A percentile compares a stretch with the other conserved stretches of the same genome.
Conservation (phyloP, 2,888 invertebrate genomes). For the Steinernema carpocapsae region DNA sequence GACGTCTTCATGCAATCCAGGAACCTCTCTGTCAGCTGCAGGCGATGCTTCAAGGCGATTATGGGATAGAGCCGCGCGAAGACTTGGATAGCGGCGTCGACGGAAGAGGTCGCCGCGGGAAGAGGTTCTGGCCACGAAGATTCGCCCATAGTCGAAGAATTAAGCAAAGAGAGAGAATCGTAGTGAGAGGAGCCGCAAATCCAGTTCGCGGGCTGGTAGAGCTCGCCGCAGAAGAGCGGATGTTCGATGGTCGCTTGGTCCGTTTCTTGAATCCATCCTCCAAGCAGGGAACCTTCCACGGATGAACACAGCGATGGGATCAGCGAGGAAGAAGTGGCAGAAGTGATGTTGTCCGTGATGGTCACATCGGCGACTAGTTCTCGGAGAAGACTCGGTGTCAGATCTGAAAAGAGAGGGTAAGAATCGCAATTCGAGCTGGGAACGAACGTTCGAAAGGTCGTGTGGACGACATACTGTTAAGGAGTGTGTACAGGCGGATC, state of each 20-base stretch:
- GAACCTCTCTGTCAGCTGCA: slow-evolving; percentile 95
- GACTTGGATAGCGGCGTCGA: slow-evolving; percentile 88
- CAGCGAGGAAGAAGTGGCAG: slow-evolving; percentile 84
- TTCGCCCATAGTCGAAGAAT: slow-evolving; percentile 35
- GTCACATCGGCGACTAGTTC: slow-evolving; percentile 93
- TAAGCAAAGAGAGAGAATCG: slow-evolving; percentile 31
- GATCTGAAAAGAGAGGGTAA: slow-evolving; percentile 22
- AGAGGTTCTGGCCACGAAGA: slow-evolving; percentile 72
- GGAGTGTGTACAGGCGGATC: slow-evolving; percentile 86
- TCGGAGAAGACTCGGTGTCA: slow-evolving; percentile 74
- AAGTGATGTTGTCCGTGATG: slow-evolving; percentile 86
- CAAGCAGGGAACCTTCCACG: slow-evolving; percentile 87
- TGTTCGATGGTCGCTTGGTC: slow-evolving; percentile 90
- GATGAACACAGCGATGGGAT: slow-evolving; percentile 83
- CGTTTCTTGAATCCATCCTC: slow-evolving; percentile 89
- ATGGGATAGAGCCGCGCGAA: slow-evolving; percentile 93
- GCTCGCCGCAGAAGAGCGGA: no score
- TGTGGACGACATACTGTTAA: slow-evolving; percentile 74
- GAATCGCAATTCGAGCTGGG: neutral
- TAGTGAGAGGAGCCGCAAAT: slow-evolving; percentile 79
- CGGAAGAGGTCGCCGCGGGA: slow-evolving; percentile 92
- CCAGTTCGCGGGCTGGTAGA: slow-evolving; percentile 40
- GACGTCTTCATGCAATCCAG: slow-evolving; percentile 80
- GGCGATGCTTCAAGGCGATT: slow-evolving; percentile 91
- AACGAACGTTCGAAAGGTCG: neutral